phyloP scores from a whole-genome alignment of 2,888 invertebrate genomes.

The Callosobruchus maculatus region DNA sequence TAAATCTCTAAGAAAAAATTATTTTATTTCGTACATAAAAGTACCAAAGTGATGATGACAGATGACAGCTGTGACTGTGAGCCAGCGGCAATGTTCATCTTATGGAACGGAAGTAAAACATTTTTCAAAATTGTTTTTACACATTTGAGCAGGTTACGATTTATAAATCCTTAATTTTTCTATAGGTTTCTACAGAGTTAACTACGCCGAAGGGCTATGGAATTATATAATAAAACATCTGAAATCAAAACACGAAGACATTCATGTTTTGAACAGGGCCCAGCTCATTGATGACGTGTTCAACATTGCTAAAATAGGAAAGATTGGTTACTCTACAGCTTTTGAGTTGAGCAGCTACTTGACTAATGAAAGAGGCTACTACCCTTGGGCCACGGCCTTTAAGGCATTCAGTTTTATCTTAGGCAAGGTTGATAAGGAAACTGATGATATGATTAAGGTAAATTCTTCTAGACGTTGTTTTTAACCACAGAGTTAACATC shows the following conservation, averaged over 20 bases:
- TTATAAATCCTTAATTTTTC: too few species aligned
- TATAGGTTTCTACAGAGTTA: slow-evolving; percentile 65
- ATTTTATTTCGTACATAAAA: too few species aligned
- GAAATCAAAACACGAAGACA: slow-evolving; percentile 45
- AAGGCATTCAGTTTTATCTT: slow-evolving; percentile 43
- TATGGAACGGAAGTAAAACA: too few species aligned
- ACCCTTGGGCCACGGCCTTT: slow-evolving; percentile 75
- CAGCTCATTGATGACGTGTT: slow-evolving; percentile 78
- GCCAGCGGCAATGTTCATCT: too few species aligned
- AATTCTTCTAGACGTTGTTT: too few species aligned
- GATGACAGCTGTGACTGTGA: too few species aligned
- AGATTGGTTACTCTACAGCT: slow-evolving; percentile 59
- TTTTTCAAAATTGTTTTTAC: too few species aligned
- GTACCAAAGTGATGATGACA: too few species aligned
- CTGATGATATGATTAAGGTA: slow-evolving; percentile 18
- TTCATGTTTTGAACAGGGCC: slow-evolving; percentile 68
- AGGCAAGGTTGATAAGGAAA: slow-evolving; percentile 17
- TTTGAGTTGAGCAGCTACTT: slow-evolving; percentile 69
- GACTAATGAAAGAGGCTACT: slow-evolving; percentile 62
- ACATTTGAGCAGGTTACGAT: too few species aligned
- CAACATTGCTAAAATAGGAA: slow-evolving; percentile 67
- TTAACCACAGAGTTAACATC: too few species aligned
- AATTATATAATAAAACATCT: slow-evolving; percentile 49
- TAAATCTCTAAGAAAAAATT: neutral
- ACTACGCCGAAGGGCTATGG: slow-evolving; percentile 62